Base-by-base conservation (phyloP, 2,888 invertebrate species). In the Idaea dimidiata region DNA sequence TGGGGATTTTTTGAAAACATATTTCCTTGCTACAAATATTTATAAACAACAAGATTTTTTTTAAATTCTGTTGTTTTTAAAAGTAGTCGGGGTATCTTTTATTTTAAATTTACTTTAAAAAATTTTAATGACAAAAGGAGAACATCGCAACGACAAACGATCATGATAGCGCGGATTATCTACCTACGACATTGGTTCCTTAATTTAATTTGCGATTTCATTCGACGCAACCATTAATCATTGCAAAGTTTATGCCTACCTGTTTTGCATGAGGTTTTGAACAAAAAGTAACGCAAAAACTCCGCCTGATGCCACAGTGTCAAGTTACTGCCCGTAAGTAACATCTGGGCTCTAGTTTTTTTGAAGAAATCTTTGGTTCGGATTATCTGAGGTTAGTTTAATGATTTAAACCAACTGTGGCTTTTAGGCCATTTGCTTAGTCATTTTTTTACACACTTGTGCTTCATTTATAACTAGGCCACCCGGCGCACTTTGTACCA, bases 171-270 rank as follows among this genome's bases (percentile, higher is more conserved):
- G n/a, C n/a, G n/a, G n/a, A n/a, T 5, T 24, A 24, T 24, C 24
- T 24, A n/a, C n/a, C 24, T 24, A 24, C 24, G 24, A 24, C 1
- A 24, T 24, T 55, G 16, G 16, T 17, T 5, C 6, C 54, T 16
- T 55, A 7, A 55, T 17, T 17, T 17, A 0, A 16, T 1, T 16
- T 16, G 16, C 54, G 8, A 57, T 59, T 33, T 71, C 70, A 71
- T 62, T 73, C 70, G 59, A 43, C 71, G 62, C 64, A 17, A 1
- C 57, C 67, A 69, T 73, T 72, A 73, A 72, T 72, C 71, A 67
- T 61, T 54, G 65, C 61, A 24, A 71, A 73, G 70, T 71, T 65
- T 68, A 71, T 64, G 65, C 66, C 68, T 70, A 67, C 68, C 64
- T 67, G 62, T 61, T 62, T 60, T 63, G 61, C 59, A 67, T 55